These are phyloP conservation scores for Ethmia dodecea DNA, from an alignment of 2,888 invertebrate species.

Conservation along the genomic window DNA sequence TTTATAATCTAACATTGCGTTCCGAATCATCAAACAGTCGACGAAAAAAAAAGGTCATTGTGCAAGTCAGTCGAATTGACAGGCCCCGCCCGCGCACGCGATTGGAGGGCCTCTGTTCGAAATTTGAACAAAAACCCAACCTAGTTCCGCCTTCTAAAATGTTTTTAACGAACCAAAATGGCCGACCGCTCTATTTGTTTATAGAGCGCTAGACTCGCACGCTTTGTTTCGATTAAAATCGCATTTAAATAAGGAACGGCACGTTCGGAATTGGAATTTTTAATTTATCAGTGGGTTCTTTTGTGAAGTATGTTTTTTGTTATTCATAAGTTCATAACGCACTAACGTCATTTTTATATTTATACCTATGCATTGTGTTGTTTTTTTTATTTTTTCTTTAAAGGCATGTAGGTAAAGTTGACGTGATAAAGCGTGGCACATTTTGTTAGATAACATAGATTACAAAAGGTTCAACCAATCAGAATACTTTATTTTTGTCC, in stretches of 20 bases:
- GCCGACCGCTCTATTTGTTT: conserved; percentile 67
- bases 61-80: conserved; percentile 70
- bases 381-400: not conserved
- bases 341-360: not conserved
- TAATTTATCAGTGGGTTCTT: too few relatives aligned
- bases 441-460: conserved; percentile 17
- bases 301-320: conserved; percentile 25
- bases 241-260: conserved; percentile 32
- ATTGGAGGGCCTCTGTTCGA: conserved; percentile 69
- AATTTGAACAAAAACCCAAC: conserved; percentile 74
- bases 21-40: conserved; percentile 40
- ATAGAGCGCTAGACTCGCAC: conserved; percentile 45
- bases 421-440: conserved; percentile 2
- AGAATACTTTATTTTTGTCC: conserved; percentile 13
- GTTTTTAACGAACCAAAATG: conserved; percentile 72
- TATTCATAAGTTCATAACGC: conserved; percentile 2
- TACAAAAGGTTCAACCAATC: conserved; percentile 22
- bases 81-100: conserved; percentile 71
- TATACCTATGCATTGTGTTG: not conserved
- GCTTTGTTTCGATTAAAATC: conserved; percentile 34
- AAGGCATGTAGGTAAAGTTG: conserved; percentile 1
- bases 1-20: conserved; percentile 22
- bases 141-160: conserved; percentile 77
- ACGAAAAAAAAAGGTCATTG: conserved; percentile 58
- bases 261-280: conserved; percentile 29